Evolutionary conservation across 2,113 vertebrate species (phyloP), one percentile per base, ranked within the genome.

Genomic region (Tautogolabrus adspersus): DNA sequence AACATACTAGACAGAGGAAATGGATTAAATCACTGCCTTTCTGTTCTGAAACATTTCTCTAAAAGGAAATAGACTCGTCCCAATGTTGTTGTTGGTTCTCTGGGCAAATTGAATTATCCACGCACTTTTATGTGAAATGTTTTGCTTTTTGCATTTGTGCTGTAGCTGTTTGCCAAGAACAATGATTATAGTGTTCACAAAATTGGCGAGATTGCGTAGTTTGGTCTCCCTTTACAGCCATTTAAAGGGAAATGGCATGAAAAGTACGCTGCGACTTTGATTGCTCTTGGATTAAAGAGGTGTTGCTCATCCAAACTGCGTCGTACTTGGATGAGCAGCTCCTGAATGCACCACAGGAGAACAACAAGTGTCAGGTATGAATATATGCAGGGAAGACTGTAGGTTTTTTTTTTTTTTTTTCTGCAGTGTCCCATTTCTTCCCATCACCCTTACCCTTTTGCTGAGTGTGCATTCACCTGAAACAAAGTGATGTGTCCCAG

Each of bases 1-100:
- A 73, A 79, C 70, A 67, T 4, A 75, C 8, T 18, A 72, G 77
- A 74, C 21, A 10, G 58, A 68, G 66, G 61, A 85, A 85, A 72
- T 74, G 18, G 64, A 81, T 77, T 67, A 68, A 74, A 88, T 67
- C 61, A 74, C 63, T 40, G 23, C 13, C 52, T 62, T 46, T 76
- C 23, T 79, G 19, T 63, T 57, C 18, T 54, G 52, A 85, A 75
- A 65, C 0, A 38, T 40, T 34, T 34, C 37, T 66, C 38, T 30
- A 6, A 49, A 56, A 51, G 68, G 59, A 75, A 84, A 65, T 75
- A 12, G 86, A 38, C 37, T 63, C 62, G 21, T 73, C 64, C 34
- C 47, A 26, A 13, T 12, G 57, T 38, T 59, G 16, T 16, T 46
- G 56, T 38, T 57, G 23, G 9, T 34, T 54, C 60, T 18, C 10